Percentiles rank a stretch among this genome's conserved stretches.
phyloP scores from a whole-genome alignment of 2,888 invertebrate genomes.

The Epicampocera succincta region DNA sequence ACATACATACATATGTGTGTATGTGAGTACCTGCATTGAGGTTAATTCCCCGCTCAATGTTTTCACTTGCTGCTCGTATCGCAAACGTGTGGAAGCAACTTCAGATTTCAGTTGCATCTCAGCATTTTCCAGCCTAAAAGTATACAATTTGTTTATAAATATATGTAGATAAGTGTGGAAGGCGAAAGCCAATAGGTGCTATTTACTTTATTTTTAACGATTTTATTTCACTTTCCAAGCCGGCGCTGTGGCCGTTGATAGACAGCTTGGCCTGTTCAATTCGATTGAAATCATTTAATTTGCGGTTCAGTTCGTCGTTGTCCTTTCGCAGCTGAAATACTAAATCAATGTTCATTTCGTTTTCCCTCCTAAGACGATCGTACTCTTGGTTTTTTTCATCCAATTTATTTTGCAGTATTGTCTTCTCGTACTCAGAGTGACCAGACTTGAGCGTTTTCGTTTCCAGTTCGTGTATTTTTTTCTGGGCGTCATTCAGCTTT shows the following conservation, averaged over 20 bases:
- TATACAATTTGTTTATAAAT: not conserved
- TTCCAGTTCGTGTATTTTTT: slow-evolving; percentile 78
- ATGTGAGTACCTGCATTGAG: slow-evolving; percentile 86
- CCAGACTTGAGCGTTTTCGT: slow-evolving; percentile 75
- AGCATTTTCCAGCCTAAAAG: slow-evolving; percentile 83
- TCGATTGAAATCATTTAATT: slow-evolving; percentile 92
- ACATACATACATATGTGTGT: too few species aligned
- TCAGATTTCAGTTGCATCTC: slow-evolving; percentile 90
- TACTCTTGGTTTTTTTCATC: slow-evolving; percentile 90
- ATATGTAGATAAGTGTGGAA: not conserved
- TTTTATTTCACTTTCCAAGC: slow-evolving; percentile 89
- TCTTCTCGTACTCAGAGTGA: slow-evolving; percentile 85
- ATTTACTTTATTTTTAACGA: slow-evolving; percentile 85
- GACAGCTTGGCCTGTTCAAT: slow-evolving; percentile 91
- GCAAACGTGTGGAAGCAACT: slow-evolving; percentile 89
- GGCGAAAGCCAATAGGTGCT: not conserved
- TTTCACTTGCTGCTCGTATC: slow-evolving; percentile 92
- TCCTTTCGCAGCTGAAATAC: slow-evolving; percentile 87
- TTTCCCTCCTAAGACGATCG: slow-evolving; percentile 86
- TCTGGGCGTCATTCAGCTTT: slow-evolving; percentile 77
- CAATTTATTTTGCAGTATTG: slow-evolving; percentile 86
- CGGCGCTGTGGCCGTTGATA: slow-evolving; percentile 88
- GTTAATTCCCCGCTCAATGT: slow-evolving; percentile 91
- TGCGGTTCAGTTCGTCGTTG: slow-evolving; percentile 90
- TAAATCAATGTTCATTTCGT: slow-evolving; percentile 87